Conservation (phyloP, 2,113 vertebrate species). For the Athene cunicularia region DNA sequence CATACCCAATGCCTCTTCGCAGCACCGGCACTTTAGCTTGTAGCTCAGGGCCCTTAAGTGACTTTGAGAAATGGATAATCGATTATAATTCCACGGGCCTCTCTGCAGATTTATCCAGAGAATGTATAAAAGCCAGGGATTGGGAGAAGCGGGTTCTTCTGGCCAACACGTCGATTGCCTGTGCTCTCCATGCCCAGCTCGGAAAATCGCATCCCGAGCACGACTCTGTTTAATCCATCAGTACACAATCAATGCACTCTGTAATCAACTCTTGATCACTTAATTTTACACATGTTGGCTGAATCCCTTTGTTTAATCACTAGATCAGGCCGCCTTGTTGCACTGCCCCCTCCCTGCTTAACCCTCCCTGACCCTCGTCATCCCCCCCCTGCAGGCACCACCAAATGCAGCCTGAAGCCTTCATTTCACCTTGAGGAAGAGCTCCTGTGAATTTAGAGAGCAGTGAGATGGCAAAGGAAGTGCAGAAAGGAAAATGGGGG, state of each 20-base stretch:
- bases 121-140: slow-evolving; percentile 73
- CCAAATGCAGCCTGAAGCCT: slow-evolving; percentile 42
- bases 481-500: background rate
- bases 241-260: slow-evolving; percentile 82
- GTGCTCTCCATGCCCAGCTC: slow-evolving; percentile 48
- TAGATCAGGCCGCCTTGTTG: slow-evolving; percentile 66
- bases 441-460: slow-evolving; percentile 43
- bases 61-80: slow-evolving; percentile 97
- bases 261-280: slow-evolving; percentile 86
- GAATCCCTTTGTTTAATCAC: slow-evolving; percentile 80
- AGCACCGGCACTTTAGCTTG: slow-evolving; percentile 79
- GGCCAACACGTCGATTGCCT: slow-evolving; percentile 70
- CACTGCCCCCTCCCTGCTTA: slow-evolving; percentile 53
- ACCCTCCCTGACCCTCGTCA: slow-evolving; percentile 42
- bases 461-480: background rate
- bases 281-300: slow-evolving; percentile 81
- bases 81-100: slow-evolving; percentile 87
- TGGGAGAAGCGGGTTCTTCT: slow-evolving; percentile 72
- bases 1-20: slow-evolving; percentile 87
- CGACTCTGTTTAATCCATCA: slow-evolving; percentile 81
- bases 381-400: background rate
- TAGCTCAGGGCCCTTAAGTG: slow-evolving; percentile 85
- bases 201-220: slow-evolving; percentile 73
- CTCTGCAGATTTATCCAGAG: slow-evolving; percentile 76
- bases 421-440: slow-evolving; percentile 74